phyloP scores from a whole-genome alignment of 2,888 invertebrate species.

The Hirtodrosophila cameraria region DNA sequence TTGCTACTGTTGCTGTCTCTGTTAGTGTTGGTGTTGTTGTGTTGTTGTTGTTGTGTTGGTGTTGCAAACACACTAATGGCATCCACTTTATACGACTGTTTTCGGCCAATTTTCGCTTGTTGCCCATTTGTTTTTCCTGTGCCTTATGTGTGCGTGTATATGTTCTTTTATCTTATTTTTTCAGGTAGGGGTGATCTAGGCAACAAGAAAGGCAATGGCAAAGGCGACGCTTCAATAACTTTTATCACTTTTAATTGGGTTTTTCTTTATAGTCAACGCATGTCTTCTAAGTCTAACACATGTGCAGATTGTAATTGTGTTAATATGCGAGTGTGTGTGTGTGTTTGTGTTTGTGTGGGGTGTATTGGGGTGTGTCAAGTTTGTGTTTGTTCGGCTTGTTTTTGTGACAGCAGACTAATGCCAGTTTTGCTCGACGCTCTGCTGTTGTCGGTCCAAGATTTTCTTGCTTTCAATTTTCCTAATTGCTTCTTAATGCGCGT shows the following conservation, averaged over 20 bases:
- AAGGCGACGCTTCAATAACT: conserved; percentile 68
- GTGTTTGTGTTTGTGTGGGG: conserved; percentile 2
- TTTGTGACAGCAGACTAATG: conserved; percentile 70
- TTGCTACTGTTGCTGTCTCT: background rate
- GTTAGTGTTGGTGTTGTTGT: too few species aligned
- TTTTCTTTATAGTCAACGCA: conserved; percentile 79
- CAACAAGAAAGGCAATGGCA: conserved; percentile 5
- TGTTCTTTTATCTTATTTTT: background rate
- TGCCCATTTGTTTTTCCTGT: conserved; percentile 58
- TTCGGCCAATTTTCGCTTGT: conserved; percentile 50
- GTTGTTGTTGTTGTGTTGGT: conserved; percentile 17
- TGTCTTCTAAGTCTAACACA: conserved; percentile 71
- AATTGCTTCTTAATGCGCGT: conserved; percentile 71
- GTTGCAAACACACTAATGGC: conserved; percentile 67
- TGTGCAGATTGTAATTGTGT: conserved; percentile 78
- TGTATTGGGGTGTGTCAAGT: conserved; percentile 33
- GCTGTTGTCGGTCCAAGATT: conserved; percentile 44
- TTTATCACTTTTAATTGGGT: conserved; percentile 80
- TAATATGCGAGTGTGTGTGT: conserved; percentile 49
- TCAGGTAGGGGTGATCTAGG: background rate
- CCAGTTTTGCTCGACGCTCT: conserved; percentile 40
- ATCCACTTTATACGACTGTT: conserved; percentile 60
- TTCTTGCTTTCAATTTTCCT: conserved; percentile 67
- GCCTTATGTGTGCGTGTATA: conserved; percentile 15
- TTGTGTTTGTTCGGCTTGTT: conserved; percentile 35